Evolutionary conservation across 2,113 vertebrate species (phyloP).

Genomic region (Calyptomena viridis): DNA sequence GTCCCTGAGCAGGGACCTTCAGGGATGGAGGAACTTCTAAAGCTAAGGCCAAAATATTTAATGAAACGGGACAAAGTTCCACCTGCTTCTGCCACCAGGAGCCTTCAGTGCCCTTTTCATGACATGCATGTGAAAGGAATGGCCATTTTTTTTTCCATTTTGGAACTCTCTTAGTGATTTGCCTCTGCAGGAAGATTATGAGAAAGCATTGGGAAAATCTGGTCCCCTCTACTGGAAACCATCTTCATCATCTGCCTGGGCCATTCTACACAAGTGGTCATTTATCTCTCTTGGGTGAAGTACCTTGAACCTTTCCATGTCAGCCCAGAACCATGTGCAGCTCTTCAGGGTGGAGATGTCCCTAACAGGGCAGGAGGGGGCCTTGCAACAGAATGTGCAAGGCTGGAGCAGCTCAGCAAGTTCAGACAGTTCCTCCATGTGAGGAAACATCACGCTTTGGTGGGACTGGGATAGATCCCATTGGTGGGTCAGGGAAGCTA

Average conservation of each 20-base stretch:
- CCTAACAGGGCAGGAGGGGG: rapidly evolving
- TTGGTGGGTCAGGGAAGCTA: not conserved
- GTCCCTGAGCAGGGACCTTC: not conserved
- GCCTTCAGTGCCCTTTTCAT: not conserved
- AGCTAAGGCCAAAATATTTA: not conserved
- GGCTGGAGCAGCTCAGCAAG: not conserved
- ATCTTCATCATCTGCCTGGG: not conserved
- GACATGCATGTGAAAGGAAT: not conserved
- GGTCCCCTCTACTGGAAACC: not conserved
- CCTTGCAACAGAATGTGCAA: not conserved
- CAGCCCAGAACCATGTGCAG: rapidly evolving
- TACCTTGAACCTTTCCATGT: not conserved
- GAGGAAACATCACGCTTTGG: not conserved
- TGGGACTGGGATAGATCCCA: not conserved
- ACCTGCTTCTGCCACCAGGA: not conserved
- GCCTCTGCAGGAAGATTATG: not conserved
- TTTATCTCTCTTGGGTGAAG: not conserved
- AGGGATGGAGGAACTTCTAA: not conserved
- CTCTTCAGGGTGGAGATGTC: not conserved
- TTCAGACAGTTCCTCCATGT: not conserved
- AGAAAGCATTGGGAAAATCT: not conserved
- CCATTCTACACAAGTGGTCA: not conserved
- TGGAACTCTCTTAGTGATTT: not conserved
- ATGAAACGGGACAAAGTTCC: not conserved
- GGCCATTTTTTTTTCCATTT: not conserved